These are phyloP conservation scores for Tinea trinotella DNA, from an alignment of 2,888 invertebrate genomes.

Conservation along the genomic window DNA sequence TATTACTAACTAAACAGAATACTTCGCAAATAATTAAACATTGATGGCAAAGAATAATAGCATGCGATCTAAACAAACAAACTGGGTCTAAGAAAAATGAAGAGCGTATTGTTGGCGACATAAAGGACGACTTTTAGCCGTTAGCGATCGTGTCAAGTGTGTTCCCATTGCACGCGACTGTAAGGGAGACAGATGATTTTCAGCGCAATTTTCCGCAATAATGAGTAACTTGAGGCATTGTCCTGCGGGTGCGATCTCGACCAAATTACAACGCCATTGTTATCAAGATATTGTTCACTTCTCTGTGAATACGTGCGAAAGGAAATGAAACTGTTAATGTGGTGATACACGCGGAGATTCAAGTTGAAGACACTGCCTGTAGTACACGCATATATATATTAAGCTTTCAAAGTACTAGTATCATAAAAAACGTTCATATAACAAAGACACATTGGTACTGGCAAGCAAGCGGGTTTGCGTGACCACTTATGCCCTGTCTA, in stretches of 20 bases:
- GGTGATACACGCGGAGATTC: no score
- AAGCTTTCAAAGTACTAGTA: no score
- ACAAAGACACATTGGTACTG: no score
- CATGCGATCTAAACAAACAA: neutral
- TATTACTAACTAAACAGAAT: no score
- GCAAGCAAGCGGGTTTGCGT: no score
- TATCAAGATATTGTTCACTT: conserved; percentile 60
- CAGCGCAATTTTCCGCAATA: conserved; percentile 52
- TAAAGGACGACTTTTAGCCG: neutral
- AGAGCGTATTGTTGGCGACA: neutral
- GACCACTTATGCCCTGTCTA: no score
- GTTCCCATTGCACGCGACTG: neutral
- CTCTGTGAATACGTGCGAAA: conserved; percentile 61
- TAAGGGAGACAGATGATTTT: conserved; percentile 12
- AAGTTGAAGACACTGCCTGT: no score
- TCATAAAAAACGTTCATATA: no score
- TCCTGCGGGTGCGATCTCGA: conserved; percentile 55
- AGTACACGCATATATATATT: no score
- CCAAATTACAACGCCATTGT: conserved; percentile 65
- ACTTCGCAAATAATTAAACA: neutral
- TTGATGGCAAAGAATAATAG: neutral
- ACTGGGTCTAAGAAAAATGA: neutral
- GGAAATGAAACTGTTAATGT: conserved; percentile 65
- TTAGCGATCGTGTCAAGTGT: conserved; percentile 1
- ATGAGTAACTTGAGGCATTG: conserved; percentile 65